These are phyloP conservation scores for Podilymbus podiceps DNA, from an alignment of 2,113 vertebrate species.

Conservation along the genomic window DNA sequence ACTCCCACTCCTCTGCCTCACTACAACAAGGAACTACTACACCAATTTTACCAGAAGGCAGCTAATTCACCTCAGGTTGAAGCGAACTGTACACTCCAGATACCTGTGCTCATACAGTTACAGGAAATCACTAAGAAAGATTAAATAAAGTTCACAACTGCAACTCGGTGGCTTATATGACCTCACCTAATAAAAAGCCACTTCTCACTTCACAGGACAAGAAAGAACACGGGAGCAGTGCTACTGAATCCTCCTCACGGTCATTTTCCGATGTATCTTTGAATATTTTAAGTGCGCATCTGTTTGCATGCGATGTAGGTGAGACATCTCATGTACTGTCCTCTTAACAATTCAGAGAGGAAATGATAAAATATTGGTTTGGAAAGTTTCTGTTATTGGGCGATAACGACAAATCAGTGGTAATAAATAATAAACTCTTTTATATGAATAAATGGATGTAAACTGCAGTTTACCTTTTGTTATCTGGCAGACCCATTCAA, in stretches of 20 bases:
- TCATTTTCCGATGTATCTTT: not conserved
- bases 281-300: not conserved
- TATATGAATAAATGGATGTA: not conserved
- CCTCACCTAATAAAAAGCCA: not conserved
- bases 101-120: not conserved
- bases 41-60: not conserved
- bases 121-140: not conserved
- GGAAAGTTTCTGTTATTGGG: not conserved
- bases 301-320: not conserved
- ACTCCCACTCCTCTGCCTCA: not conserved
- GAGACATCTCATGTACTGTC: not conserved
- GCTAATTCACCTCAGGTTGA: not conserved
- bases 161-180: not conserved
- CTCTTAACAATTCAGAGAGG: not conserved
- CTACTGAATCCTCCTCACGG: not conserved
- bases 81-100: not conserved
- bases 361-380: not conserved
- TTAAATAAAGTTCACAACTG: not conserved
- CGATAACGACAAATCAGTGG: not conserved
- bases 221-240: not conserved
- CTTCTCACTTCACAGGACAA: not conserved
- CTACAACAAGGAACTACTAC: not conserved
- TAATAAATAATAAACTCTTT: not conserved
- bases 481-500: slow-evolving; percentile 96
- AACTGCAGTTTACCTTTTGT: slow-evolving; percentile 80